A percentile compares a stretch with the other conserved stretches of the same genome.
Evolutionary conservation across 1,140 invertebrate genomes (phyloP).

Genomic region (Orius laevigatus): DNA sequence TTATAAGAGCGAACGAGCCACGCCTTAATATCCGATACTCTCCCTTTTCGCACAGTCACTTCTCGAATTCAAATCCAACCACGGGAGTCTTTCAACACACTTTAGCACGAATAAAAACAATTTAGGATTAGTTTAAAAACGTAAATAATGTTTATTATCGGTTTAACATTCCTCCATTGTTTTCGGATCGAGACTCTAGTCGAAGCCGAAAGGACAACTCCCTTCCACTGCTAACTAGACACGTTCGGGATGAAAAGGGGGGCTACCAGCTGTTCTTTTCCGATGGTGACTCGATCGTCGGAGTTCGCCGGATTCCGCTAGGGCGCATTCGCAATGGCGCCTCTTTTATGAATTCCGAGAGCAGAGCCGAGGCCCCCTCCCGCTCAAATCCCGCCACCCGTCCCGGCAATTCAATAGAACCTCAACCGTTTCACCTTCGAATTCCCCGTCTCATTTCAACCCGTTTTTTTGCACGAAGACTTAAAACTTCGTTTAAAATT

Average conservation of each 20-base stretch:
- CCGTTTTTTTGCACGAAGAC: too few relatives aligned
- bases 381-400: not conserved
- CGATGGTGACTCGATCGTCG: not conserved
- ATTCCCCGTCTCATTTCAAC: too few relatives aligned
- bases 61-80: not conserved
- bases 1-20: slow-evolving; percentile 15
- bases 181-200: slow-evolving; percentile 1
- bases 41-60: not conserved
- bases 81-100: not conserved
- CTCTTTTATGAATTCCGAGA: not conserved
- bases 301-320: slow-evolving; percentile 1
- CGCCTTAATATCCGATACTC: slow-evolving; percentile 14
- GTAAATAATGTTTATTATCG: too few relatives aligned
- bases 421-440: too few relatives aligned
- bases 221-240: slow-evolving; percentile 13
- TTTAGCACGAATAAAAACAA: not conserved
- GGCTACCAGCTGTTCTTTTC: not conserved
- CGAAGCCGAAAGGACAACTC: slow-evolving; percentile 1
- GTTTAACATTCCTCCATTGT: slow-evolving; percentile 2
- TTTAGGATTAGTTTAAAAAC: too few relatives aligned
- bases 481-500: too few relatives aligned
- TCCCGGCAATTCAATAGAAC: not conserved
- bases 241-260: not conserved
- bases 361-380: not conserved
- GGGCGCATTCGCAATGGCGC: not conserved